A percentile compares a stretch with the other conserved stretches of the same genome.
Conservation (phyloP, 30 jellyfish, hydroid and myxozoan species). For the Phacellophora camtschatica region DNA sequence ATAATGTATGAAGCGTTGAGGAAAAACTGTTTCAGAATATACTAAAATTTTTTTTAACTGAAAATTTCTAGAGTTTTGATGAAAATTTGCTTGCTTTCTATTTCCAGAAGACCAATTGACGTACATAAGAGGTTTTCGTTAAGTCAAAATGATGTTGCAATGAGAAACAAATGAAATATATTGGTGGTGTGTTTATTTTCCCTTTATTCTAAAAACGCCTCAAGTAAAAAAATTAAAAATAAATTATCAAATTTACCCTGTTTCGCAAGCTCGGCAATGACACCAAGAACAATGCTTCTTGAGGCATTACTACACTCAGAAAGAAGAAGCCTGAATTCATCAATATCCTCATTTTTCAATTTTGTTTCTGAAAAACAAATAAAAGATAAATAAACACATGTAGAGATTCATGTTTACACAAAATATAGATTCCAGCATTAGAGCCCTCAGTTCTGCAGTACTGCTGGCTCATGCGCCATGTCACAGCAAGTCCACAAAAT, state of each 20-base stretch:
- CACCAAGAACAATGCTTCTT: not conserved
- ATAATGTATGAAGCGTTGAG: not conserved
- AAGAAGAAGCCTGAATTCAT: not conserved
- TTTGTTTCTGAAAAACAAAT: no score
- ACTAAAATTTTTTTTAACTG: not conserved
- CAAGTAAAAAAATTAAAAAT: not conserved
- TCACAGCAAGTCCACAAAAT: no score
- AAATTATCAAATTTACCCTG: constrained; percentile 12
- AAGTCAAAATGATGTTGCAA: not conserved
- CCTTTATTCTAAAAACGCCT: no score
- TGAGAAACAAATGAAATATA: no score
- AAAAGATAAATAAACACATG: no score
- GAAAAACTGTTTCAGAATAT: not conserved
- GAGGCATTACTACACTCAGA: not conserved
- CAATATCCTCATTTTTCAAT: no score
- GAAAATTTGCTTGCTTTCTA: not conserved
- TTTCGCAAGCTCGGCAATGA: constrained; percentile 73
- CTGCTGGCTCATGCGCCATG: no score
- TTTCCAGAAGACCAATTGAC: not conserved
- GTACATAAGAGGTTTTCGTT: not conserved
- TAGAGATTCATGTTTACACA: no score
- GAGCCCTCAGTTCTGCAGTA: no score
- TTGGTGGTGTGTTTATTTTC: no score
- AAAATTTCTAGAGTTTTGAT: not conserved
- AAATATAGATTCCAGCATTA: no score